Conservation (phyloP, 2,797 vertebrate genomes). For the Saxicola maurus region DNA sequence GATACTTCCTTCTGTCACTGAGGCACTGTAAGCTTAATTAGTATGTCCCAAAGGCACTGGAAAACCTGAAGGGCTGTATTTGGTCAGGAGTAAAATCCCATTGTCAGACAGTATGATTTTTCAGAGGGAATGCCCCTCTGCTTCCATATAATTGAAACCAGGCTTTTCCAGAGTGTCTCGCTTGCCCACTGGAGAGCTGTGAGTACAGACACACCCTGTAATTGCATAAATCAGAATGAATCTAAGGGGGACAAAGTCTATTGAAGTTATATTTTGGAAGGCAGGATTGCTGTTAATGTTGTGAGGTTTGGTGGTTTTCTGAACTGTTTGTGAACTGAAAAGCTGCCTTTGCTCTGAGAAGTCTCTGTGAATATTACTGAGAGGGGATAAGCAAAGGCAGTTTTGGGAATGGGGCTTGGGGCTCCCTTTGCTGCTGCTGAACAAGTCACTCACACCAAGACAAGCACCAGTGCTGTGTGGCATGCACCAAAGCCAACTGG, state of each 20-base stretch:
- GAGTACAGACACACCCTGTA: not conserved
- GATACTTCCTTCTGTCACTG: not conserved
- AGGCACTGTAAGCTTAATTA: not conserved
- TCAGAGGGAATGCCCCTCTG: not conserved
- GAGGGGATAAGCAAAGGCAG: not conserved
- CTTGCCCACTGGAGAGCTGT: not conserved
- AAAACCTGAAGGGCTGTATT: not conserved
- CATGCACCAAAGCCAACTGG: not conserved
- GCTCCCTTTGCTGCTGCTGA: not conserved
- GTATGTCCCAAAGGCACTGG: not conserved
- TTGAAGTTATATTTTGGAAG: not conserved
- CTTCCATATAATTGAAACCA: conserved; percentile 3
- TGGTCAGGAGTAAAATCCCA: not conserved
- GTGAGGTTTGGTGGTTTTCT: not conserved
- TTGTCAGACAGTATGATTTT: not conserved
- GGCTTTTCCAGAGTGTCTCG: not conserved
- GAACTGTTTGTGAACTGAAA: not conserved
- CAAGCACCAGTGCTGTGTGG: not conserved
- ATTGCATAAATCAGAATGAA: not conserved
- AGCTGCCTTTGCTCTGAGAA: not conserved
- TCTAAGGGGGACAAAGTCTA: not conserved
- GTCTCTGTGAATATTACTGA: not conserved
- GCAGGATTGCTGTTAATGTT: not conserved
- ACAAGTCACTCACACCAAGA: too few relatives aligned
- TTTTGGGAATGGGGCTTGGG: not conserved